A percentile compares a stretch with the other conserved stretches of the same genome.
These are phyloP conservation scores for Epinephelus cyanopodus DNA, from an alignment of 2,113 vertebrate species.

Conservation along the genomic window DNA sequence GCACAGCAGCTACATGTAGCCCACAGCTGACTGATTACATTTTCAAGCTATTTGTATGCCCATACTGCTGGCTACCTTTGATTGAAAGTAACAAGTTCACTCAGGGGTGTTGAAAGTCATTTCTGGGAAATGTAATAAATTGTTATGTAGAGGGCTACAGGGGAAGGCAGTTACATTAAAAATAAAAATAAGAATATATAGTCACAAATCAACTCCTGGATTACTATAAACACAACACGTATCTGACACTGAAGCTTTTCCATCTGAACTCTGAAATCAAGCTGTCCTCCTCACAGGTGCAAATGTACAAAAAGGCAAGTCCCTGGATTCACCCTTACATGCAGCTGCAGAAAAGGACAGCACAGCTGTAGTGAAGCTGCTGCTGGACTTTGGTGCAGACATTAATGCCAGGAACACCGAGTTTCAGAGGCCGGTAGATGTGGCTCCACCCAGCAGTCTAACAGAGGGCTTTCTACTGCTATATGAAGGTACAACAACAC, in stretches of 20 bases:
- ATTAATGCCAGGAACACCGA: slow-evolving; percentile 92
- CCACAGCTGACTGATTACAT: slow-evolving; percentile 31
- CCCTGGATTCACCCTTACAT: slow-evolving; percentile 93
- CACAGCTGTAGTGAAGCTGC: slow-evolving; percentile 87
- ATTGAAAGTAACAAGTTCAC: slow-evolving; percentile 20
- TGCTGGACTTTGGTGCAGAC: slow-evolving; percentile 96
- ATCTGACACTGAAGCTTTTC: background rate
- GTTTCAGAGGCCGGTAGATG: slow-evolving; percentile 90
- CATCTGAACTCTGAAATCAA: too few species aligned
- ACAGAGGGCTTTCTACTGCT: slow-evolving; percentile 91
- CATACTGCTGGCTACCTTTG: background rate
- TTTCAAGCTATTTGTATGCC: background rate
- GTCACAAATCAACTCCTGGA: background rate
- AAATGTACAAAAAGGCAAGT: slow-evolving; percentile 92
- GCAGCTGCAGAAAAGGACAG: slow-evolving; percentile 91
- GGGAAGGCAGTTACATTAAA: slow-evolving; percentile 1
- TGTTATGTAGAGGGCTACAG: background rate
- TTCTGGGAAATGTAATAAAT: slow-evolving; percentile 4
- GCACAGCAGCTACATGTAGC: background rate
- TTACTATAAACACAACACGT: background rate
- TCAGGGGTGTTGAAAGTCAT: slow-evolving; percentile 1
- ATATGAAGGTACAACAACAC: slow-evolving; percentile 88
- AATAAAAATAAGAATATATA: background rate
- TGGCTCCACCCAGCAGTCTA: slow-evolving; percentile 88
- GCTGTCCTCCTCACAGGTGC: slow-evolving; percentile 83